These are phyloP conservation scores for Therioaphis trifolii DNA, from an alignment of 2,888 invertebrate species.

Conservation along the genomic window DNA sequence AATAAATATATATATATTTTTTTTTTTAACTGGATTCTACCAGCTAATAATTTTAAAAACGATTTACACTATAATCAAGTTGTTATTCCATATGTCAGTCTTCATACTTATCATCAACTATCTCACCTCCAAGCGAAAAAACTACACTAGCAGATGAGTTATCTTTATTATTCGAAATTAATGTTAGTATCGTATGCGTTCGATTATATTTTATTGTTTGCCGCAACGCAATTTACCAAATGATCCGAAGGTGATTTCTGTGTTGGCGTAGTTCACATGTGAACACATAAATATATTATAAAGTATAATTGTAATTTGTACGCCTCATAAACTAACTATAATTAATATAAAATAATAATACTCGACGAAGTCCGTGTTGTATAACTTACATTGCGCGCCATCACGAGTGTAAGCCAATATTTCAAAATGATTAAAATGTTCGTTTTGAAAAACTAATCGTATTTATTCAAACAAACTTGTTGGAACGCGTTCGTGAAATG, in stretches of 20 bases:
- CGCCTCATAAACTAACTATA: background rate
- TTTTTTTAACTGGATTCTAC: conserved; percentile 3
- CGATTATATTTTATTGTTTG: conserved; percentile 31
- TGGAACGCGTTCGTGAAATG: conserved; percentile 1
- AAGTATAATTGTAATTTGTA: background rate
- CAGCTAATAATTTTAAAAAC: conserved; percentile 27
- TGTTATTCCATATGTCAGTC: conserved; percentile 40
- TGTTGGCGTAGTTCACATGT: conserved; percentile 28
- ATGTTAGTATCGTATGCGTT: conserved; percentile 4
- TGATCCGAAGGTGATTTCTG: conserved; percentile 40
- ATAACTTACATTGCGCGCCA: too few relatives aligned
- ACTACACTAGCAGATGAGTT: conserved; percentile 11
- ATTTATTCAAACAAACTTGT: background rate
- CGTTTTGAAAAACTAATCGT: background rate
- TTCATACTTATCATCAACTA: conserved; percentile 35
- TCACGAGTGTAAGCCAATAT: too few relatives aligned
- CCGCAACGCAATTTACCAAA: conserved; percentile 24
- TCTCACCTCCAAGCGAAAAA: conserved; percentile 48
- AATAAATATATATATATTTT: background rate
- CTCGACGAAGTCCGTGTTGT: background rate
- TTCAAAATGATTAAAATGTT: conserved; percentile 15
- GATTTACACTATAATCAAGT: conserved; percentile 52
- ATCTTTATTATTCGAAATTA: conserved; percentile 24
- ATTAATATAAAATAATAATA: conserved; percentile 3
- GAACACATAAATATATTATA: conserved; percentile 2